A percentile compares a stretch with the other conserved stretches of the same genome.
These are phyloP conservation scores for Rhombomys opimus DNA, from an alignment of 2,113 vertebrate genomes.

Conservation along the genomic window DNA sequence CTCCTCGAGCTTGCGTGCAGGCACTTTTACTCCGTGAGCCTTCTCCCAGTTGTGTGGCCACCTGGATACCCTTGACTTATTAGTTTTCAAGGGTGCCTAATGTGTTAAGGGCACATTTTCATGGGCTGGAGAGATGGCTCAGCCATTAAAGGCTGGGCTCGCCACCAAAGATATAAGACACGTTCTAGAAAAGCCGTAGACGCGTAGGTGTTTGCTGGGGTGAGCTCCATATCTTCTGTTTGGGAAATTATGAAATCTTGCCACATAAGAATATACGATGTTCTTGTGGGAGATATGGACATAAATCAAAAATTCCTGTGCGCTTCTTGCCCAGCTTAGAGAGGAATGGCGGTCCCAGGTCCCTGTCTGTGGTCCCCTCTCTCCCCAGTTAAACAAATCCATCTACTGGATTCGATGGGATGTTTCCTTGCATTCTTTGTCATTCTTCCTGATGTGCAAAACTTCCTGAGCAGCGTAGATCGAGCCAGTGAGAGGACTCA, in stretches of 20 bases:
- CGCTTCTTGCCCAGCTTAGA: background rate
- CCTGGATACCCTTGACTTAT: background rate
- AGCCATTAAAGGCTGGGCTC: background rate
- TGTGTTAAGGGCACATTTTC: background rate
- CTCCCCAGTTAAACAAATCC: background rate
- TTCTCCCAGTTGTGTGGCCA: background rate
- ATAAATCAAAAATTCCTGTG: background rate
- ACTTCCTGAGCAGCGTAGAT: background rate
- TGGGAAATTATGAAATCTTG: slow-evolving; percentile 13
- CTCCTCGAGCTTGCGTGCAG: background rate
- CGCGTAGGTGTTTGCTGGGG: background rate
- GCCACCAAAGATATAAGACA: background rate
- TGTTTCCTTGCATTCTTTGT: background rate
- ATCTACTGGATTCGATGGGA: background rate
- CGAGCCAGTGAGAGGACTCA: background rate
- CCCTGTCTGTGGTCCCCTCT: fast-evolving
- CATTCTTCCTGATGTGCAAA: background rate
- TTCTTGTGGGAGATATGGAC: background rate
- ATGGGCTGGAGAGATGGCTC: background rate
- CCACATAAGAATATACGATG: background rate
- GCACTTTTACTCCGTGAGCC: background rate
- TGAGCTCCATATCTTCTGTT: background rate
- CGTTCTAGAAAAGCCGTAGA: background rate
- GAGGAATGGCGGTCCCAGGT: fast-evolving
- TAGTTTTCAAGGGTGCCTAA: background rate